These are phyloP conservation scores for Natator depressus DNA, from an alignment of 2,113 vertebrate genomes.

Conservation along the genomic window DNA sequence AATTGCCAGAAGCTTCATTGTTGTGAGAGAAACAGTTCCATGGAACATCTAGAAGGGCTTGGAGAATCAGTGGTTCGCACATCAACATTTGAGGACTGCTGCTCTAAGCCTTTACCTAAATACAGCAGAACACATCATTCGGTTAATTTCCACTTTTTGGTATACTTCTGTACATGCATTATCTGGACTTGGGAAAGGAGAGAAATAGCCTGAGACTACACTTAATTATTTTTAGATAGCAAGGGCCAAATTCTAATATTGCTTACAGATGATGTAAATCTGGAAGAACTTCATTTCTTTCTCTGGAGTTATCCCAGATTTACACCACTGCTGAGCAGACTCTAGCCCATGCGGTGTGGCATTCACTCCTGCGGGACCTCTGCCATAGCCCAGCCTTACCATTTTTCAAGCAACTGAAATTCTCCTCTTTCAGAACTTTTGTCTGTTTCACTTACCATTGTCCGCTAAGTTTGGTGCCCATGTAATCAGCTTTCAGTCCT, in stretches of 20 bases:
- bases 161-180: not conserved
- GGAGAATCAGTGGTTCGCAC: not conserved
- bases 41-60: not conserved
- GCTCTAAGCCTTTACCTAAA: not conserved
- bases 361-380: not conserved
- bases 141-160: not conserved
- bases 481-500: rapidly evolving
- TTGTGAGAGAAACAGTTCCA: not conserved
- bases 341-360: not conserved
- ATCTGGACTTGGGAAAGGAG: not conserved
- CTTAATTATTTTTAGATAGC: not conserved
- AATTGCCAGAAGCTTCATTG: not conserved
- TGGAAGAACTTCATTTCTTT: not conserved
- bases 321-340: not conserved
- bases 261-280: not conserved
- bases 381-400: not conserved
- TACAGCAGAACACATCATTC: not conserved
- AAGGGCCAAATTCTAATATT: not conserved
- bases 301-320: not conserved
- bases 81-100: not conserved
- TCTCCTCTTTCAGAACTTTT: not conserved
- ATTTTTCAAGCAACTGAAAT: not conserved
- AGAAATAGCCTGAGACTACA: not conserved
- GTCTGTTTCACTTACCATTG: not conserved
- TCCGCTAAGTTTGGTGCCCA: rapidly evolving